phyloP scores from a whole-genome alignment of 2,888 invertebrate genomes.

The Stenotaenia linearis region DNA sequence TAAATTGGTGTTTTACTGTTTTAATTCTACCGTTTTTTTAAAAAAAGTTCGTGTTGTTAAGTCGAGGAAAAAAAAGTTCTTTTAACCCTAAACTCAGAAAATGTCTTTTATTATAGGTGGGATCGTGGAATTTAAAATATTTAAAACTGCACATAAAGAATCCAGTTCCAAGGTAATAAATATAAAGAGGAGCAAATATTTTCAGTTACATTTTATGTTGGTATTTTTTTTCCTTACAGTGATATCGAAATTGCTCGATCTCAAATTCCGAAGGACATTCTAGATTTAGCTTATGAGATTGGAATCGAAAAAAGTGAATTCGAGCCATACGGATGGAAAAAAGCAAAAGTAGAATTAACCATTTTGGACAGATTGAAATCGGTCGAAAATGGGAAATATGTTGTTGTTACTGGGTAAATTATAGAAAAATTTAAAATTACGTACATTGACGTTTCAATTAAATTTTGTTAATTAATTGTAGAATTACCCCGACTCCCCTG shows the following conservation, averaged over 20 bases:
- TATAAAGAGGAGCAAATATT: too few relatives aligned
- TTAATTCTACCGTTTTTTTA: too few relatives aligned
- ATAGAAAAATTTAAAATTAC: not conserved
- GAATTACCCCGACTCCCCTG: conserved; percentile 96
- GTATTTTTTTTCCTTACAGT: too few relatives aligned
- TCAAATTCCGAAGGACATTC: conserved; percentile 80
- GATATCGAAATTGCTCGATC: conserved; percentile 86
- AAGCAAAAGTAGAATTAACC: conserved; percentile 84
- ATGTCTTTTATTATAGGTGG: too few relatives aligned
- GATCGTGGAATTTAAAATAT: not conserved
- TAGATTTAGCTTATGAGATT: conserved; percentile 71
- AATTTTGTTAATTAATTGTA: conserved; percentile 45
- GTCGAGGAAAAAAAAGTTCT: too few relatives aligned
- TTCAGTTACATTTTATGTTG: too few relatives aligned
- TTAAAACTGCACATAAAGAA: not conserved
- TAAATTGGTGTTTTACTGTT: too few relatives aligned
- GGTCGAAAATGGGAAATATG: conserved; percentile 75
- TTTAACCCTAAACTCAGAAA: too few relatives aligned
- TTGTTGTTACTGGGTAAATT: conserved; percentile 86
- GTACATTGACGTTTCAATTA: not conserved
- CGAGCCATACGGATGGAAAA: conserved; percentile 84
- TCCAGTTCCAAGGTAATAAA: conserved; percentile 1
- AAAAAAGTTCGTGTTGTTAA: too few relatives aligned
- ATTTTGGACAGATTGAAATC: conserved; percentile 68
- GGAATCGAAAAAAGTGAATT: conserved; percentile 74